Conservation (phyloP, 2,888 invertebrate genomes). For the Stratiomys singularior region DNA sequence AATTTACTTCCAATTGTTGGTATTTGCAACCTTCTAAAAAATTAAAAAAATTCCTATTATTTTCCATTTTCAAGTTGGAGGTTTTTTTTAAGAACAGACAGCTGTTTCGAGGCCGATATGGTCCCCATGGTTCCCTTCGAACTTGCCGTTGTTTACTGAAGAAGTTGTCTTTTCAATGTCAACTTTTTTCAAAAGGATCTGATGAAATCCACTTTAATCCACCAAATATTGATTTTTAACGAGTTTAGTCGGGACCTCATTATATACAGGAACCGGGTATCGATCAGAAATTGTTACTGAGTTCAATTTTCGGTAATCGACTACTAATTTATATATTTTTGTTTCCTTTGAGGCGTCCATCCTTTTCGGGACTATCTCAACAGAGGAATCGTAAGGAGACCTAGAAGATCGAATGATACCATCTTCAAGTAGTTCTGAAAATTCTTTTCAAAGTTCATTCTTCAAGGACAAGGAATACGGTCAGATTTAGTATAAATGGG, state of each 20-base stretch:
- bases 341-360: not conserved
- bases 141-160: not conserved
- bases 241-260: not conserved
- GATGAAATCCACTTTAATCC: not conserved
- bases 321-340: not conserved
- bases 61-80: no score
- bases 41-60: no score
- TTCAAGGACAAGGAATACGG: not conserved
- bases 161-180: not conserved
- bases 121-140: no score
- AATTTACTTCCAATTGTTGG: not conserved
- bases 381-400: no score
- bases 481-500: not conserved
- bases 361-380: no score
- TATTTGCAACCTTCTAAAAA: no score
- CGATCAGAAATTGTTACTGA: not conserved
- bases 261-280: not conserved
- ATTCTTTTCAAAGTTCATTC: not conserved
- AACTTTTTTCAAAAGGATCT: not conserved
- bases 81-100: no score
- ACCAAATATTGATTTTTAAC: not conserved
- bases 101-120: no score
- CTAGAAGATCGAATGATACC: no score
- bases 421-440: not conserved
- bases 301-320: no score